phyloP scores from a whole-genome alignment of 1,140 invertebrate genomes.

The Drosophila obscura region DNA sequence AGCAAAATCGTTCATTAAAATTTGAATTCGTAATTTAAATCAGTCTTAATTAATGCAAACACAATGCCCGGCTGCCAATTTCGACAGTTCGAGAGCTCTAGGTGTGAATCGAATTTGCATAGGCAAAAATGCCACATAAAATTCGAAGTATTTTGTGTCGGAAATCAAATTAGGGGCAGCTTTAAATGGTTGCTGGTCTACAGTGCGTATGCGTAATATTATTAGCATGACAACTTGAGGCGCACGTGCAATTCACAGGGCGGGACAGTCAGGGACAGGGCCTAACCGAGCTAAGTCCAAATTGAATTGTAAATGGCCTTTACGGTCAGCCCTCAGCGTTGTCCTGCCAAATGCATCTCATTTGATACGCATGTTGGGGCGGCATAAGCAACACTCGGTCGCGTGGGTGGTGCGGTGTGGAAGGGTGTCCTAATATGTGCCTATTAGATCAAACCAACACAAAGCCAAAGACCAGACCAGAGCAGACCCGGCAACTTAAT shows the following conservation, averaged over 20 bases:
- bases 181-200: neutral
- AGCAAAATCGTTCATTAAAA: conserved; percentile 4
- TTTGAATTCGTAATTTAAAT: conserved; percentile 21
- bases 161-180: neutral
- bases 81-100: neutral
- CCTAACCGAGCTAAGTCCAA: too few species aligned
- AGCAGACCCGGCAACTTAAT: conserved; percentile 5
- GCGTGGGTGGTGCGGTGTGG: too few species aligned
- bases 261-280: too few species aligned
- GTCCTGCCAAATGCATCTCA: too few species aligned
- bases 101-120: conserved; percentile 43
- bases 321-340: too few species aligned
- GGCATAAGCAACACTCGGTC: too few species aligned
- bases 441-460: neutral
- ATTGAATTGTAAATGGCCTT: too few species aligned
- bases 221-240: too few species aligned
- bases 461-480: neutral
- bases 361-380: too few species aligned
- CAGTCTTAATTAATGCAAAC: conserved; percentile 36
- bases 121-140: neutral
- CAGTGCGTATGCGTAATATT: conserved; percentile 9
- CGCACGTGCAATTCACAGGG: too few species aligned
- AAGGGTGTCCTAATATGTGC: too few species aligned
- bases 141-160: neutral
- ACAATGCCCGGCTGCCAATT: neutral